These are phyloP conservation scores for Chalcosyrphus nemorum DNA, from an alignment of 2,888 invertebrate genomes.

Conservation along the genomic window DNA sequence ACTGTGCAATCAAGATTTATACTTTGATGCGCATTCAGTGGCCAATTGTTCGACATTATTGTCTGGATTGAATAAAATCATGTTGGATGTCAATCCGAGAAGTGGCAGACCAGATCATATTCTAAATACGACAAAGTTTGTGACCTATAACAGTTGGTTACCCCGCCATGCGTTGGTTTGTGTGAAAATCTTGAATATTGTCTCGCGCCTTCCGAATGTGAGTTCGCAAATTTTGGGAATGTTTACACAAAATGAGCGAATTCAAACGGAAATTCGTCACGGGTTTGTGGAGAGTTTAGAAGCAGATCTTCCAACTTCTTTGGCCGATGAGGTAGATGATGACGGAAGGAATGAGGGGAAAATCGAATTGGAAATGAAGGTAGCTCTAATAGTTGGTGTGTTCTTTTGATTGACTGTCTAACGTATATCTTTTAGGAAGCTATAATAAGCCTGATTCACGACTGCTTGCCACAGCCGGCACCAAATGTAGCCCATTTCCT, in stretches of 20 bases:
- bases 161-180: slow-evolving; percentile 87
- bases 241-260: slow-evolving; percentile 86
- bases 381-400: too few relatives aligned
- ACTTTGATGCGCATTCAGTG: slow-evolving; percentile 86
- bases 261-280: slow-evolving; percentile 86
- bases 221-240: slow-evolving; percentile 89
- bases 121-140: slow-evolving; percentile 89
- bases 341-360: slow-evolving; percentile 69
- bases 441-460: slow-evolving; percentile 89
- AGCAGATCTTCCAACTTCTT: slow-evolving; percentile 78
- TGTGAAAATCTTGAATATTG: slow-evolving; percentile 87
- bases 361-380: slow-evolving; percentile 79
- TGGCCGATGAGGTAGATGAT: slow-evolving; percentile 71
- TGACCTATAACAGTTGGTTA: slow-evolving; percentile 86
- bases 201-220: slow-evolving; percentile 86
- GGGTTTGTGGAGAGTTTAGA: slow-evolving; percentile 96
- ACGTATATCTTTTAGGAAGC: slow-evolving; percentile 83
- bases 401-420: background rate
- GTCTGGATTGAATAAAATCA: slow-evolving; percentile 90
- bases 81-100: slow-evolving; percentile 90
- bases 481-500: slow-evolving; percentile 95
- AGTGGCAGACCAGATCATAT: slow-evolving; percentile 91
- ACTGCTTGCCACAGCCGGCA: slow-evolving; percentile 88
- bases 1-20: slow-evolving; percentile 87
- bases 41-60: slow-evolving; percentile 87